Conservation (phyloP, 2,797 vertebrate species). For the Thripadectes ignobilis region DNA sequence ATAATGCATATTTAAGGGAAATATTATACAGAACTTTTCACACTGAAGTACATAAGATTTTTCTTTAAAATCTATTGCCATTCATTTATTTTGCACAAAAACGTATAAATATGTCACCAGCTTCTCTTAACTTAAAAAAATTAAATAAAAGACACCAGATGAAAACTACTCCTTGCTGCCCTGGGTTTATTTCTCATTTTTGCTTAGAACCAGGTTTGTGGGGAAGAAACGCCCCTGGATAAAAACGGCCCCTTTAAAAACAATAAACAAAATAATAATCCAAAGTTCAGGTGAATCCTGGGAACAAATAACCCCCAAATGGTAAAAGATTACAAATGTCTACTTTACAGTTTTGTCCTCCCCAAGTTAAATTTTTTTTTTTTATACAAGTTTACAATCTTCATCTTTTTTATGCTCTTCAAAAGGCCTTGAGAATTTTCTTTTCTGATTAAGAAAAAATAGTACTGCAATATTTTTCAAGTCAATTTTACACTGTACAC, state of each 20-base stretch:
- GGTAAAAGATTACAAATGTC: conserved; percentile 89
- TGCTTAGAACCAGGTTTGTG: conserved; percentile 79
- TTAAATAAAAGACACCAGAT: conserved; percentile 93
- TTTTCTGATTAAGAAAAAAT: conserved; percentile 97
- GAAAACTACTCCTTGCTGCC: conserved; percentile 79
- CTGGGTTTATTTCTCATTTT: conserved; percentile 72
- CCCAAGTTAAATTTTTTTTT: conserved; percentile 79
- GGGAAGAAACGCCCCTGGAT: conserved; percentile 79
- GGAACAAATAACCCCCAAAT: conserved; percentile 83
- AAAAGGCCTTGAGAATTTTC: conserved; percentile 88
- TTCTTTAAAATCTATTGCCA: conserved; percentile 88
- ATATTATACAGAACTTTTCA: conserved; percentile 88
- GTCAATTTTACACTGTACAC: conserved; percentile 94
- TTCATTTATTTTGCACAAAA: conserved; percentile 90
- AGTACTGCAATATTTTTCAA: conserved; percentile 93
- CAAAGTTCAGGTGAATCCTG: conserved; percentile 85
- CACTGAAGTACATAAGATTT: conserved; percentile 86
- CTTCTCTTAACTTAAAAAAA: conserved; percentile 89
- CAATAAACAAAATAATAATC: conserved; percentile 66
- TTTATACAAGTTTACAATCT: conserved; percentile 90
- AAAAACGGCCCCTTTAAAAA: conserved; percentile 79
- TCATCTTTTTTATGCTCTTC: conserved; percentile 85
- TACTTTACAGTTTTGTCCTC: conserved; percentile 86
- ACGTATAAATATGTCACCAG: conserved; percentile 92
- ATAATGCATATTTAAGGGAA: conserved; percentile 93